A percentile compares a stretch with the other conserved stretches of the same genome.
Conservation (phyloP, 2,797 vertebrate genomes). For the Mormyrus hasselquistii region DNA sequence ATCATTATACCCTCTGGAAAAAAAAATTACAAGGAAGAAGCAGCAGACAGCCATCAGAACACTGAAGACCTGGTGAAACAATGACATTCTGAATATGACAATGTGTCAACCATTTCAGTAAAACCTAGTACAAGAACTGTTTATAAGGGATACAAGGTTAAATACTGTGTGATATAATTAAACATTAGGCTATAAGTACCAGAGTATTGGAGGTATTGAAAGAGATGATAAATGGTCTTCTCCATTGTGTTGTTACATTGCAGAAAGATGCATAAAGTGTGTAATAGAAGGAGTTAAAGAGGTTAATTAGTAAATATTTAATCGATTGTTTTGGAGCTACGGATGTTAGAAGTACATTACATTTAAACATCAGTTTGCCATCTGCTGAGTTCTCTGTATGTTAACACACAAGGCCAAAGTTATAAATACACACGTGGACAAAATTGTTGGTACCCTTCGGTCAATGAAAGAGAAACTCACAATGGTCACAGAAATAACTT, state of each 20-base stretch:
- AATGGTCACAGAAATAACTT: no score
- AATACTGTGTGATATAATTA: slow-evolving; percentile 5
- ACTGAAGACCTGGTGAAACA: background rate
- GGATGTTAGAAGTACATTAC: background rate
- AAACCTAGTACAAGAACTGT: background rate
- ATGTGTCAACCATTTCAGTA: background rate
- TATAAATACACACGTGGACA: background rate
- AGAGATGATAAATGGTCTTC: background rate
- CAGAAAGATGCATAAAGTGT: background rate
- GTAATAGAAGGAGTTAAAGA: background rate
- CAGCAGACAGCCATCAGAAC: background rate
- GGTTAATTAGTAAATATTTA: background rate
- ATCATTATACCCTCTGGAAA: background rate
- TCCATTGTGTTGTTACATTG: background rate
- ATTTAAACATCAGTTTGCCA: background rate
- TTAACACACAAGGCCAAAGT: background rate
- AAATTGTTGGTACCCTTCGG: no score
- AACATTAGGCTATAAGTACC: background rate
- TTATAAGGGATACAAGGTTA: background rate
- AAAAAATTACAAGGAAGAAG: background rate
- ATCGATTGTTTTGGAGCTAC: background rate
- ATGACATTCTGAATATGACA: background rate
- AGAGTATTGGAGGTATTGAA: background rate
- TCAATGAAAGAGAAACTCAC: no score
- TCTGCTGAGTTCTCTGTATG: background rate